A percentile compares a stretch with the other conserved stretches of the same genome.
phyloP scores from a whole-genome alignment of 2,797 vertebrate genomes.

The Rhinophrynus dorsalis region DNA sequence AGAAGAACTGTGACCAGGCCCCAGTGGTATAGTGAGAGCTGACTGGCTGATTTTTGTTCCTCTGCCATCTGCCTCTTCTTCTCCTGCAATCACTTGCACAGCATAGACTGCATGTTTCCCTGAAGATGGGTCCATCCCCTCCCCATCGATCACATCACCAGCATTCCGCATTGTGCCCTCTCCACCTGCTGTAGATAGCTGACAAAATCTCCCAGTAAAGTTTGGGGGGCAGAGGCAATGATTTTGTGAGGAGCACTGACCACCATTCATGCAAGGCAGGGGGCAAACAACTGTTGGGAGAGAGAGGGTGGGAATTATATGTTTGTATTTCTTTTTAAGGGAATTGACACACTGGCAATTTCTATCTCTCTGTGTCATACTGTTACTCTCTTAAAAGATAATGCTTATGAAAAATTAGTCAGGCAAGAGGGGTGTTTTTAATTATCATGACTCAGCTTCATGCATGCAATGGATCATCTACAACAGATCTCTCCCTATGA shows the following conservation, averaged over 20 bases:
- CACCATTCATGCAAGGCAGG: constrained; percentile 88
- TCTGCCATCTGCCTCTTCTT: constrained; percentile 64
- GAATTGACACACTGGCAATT: too few relatives aligned
- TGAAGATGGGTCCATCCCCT: constrained; percentile 54
- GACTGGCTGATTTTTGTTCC: constrained; percentile 74
- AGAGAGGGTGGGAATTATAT: background rate
- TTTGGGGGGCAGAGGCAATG: constrained; percentile 86
- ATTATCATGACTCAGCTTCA: too few relatives aligned
- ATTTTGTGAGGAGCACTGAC: constrained; percentile 86
- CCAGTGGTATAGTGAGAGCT: constrained; percentile 76
- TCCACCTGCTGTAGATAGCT: constrained; percentile 72
- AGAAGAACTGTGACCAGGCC: constrained; percentile 79
- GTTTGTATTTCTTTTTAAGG: too few relatives aligned
- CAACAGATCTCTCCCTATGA: too few relatives aligned
- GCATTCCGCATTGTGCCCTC: constrained; percentile 52
- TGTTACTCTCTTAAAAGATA: too few relatives aligned
- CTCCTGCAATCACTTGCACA: constrained; percentile 66
- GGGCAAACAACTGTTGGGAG: constrained; percentile 80
- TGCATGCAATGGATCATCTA: too few relatives aligned
- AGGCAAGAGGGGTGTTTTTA: too few relatives aligned
- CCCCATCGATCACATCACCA: constrained; percentile 40
- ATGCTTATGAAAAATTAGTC: too few relatives aligned
- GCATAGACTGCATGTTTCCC: constrained; percentile 86
- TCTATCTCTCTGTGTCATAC: constrained; percentile 45
- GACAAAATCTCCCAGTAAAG: constrained; percentile 88